These are phyloP conservation scores for Xylocampa areola DNA, from an alignment of 2,888 invertebrate genomes.

Conservation along the genomic window DNA sequence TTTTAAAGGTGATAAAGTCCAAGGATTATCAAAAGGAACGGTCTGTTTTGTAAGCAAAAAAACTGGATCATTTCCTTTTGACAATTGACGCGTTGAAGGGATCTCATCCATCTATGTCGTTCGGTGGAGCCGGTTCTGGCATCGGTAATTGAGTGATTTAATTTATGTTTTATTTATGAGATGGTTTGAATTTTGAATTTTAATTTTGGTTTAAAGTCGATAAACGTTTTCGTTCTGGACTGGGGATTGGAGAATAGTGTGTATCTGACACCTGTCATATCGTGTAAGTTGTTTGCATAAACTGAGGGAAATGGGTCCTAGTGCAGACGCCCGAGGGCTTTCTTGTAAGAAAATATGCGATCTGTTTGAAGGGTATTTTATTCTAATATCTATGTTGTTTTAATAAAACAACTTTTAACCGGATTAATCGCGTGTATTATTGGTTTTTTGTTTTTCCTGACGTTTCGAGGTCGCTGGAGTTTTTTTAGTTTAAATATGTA, in stretches of 20 bases:
- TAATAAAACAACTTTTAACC: too few species aligned
- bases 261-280: slow-evolving; percentile 50
- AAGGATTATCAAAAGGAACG: slow-evolving; percentile 6
- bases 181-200: slow-evolving; percentile 52
- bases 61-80: slow-evolving; percentile 76
- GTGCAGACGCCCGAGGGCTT: slow-evolving; percentile 1
- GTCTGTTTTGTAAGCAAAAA: slow-evolving; percentile 57
- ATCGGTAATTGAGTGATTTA: slow-evolving; percentile 61
- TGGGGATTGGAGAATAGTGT: slow-evolving; percentile 35
- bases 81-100: slow-evolving; percentile 75
- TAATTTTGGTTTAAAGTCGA: slow-evolving; percentile 50
- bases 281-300: slow-evolving; percentile 17
- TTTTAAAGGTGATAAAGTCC: slow-evolving; percentile 33
- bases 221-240: slow-evolving; percentile 34
- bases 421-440: too few species aligned
- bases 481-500: too few species aligned
- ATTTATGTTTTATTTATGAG: slow-evolving; percentile 60
- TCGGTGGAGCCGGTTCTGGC: slow-evolving; percentile 37
- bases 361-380: slow-evolving; percentile 4
- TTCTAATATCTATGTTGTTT: too few species aligned
- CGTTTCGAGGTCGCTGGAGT: too few species aligned
- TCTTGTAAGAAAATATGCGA: slow-evolving; percentile 25
- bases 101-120: slow-evolving; percentile 71
- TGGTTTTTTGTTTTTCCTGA: too few species aligned
- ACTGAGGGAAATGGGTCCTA: slow-evolving; percentile 23